Conservation (phyloP, 2,888 invertebrate species). For the Kuschelorhynchus macadamiae region DNA sequence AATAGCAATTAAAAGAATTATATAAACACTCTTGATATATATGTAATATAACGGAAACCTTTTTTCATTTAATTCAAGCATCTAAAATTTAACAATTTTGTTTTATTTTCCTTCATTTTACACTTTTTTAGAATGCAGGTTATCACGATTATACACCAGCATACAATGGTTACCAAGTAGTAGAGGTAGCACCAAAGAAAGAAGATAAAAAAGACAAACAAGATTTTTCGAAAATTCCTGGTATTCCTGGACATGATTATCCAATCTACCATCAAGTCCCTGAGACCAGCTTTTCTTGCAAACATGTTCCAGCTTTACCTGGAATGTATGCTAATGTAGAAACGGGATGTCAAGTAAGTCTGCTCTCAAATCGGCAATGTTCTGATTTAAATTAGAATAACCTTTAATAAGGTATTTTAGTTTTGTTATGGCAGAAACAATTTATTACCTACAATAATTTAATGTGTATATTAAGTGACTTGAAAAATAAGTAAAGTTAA, state of each 20-base stretch:
- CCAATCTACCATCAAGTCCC: constrained; percentile 85
- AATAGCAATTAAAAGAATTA: too few relatives aligned
- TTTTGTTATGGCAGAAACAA: too few relatives aligned
- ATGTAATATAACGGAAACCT: too few relatives aligned
- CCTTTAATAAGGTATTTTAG: too few relatives aligned
- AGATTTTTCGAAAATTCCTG: constrained; percentile 86
- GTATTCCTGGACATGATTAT: constrained; percentile 84
- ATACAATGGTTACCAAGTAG: constrained; percentile 44
- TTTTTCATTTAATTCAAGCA: too few relatives aligned
- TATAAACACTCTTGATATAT: too few relatives aligned
- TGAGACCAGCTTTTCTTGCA: constrained; percentile 84
- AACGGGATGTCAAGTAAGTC: constrained; percentile 84
- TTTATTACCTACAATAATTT: too few relatives aligned
- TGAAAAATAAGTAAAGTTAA: too few relatives aligned
- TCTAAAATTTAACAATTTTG: too few relatives aligned
- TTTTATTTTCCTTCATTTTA: too few relatives aligned
- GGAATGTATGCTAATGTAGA: constrained; percentile 94
- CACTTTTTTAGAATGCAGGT: constrained; percentile 45
- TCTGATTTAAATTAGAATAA: not conserved
- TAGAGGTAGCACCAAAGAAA: constrained; percentile 57
- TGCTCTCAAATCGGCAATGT: not conserved
- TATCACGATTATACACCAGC: constrained; percentile 36
- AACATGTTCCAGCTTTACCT: constrained; percentile 83
- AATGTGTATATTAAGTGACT: too few relatives aligned
- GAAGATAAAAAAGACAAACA: constrained; percentile 78